A percentile compares a stretch with the other conserved stretches of the same genome.
Conservation (phyloP, 1,140 invertebrate genomes). For the Pantala flavescens region DNA sequence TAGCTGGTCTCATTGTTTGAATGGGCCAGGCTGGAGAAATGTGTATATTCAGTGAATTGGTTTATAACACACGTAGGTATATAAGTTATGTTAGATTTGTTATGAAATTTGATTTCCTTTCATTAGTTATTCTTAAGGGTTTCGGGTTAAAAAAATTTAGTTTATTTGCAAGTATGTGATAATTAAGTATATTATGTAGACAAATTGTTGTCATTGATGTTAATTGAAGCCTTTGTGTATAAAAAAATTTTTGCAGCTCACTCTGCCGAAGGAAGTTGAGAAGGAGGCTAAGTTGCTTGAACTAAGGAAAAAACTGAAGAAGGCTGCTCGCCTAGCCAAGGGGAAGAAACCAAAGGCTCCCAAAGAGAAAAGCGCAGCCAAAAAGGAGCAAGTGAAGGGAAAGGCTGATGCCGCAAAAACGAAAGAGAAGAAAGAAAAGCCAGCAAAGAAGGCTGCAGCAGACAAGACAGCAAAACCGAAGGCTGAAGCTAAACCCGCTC, state of each 20-base stretch:
- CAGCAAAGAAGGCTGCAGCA: constrained; percentile 24
- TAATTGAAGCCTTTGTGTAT: too few relatives aligned
- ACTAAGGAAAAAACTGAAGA: constrained; percentile 39
- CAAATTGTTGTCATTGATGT: too few relatives aligned
- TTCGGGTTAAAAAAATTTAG: too few relatives aligned
- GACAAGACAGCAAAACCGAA: constrained; percentile 15
- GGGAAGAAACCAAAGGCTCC: constrained; percentile 42
- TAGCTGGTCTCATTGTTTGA: too few relatives aligned
- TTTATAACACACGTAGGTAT: too few relatives aligned
- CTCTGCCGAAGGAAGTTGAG: constrained; percentile 39
- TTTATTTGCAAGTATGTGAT: too few relatives aligned
- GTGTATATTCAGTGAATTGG: too few relatives aligned
- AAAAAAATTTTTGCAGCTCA: constrained; percentile 40
- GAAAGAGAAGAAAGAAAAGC: constrained; percentile 32
- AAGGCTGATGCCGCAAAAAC: constrained; percentile 4
- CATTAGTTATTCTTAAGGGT: too few relatives aligned
- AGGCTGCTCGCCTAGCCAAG: constrained; percentile 37
- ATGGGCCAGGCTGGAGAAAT: too few relatives aligned
- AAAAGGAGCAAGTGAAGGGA: not conserved
- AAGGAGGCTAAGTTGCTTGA: constrained; percentile 40
- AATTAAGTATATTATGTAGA: too few relatives aligned
- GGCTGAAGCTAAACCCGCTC: constrained; percentile 17
- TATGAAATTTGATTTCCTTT: too few relatives aligned
- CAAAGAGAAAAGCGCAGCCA: constrained; percentile 26
- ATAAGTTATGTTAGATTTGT: too few relatives aligned